Base-by-base conservation (phyloP, 1,140 invertebrate species). In the Planococcus citri region DNA sequence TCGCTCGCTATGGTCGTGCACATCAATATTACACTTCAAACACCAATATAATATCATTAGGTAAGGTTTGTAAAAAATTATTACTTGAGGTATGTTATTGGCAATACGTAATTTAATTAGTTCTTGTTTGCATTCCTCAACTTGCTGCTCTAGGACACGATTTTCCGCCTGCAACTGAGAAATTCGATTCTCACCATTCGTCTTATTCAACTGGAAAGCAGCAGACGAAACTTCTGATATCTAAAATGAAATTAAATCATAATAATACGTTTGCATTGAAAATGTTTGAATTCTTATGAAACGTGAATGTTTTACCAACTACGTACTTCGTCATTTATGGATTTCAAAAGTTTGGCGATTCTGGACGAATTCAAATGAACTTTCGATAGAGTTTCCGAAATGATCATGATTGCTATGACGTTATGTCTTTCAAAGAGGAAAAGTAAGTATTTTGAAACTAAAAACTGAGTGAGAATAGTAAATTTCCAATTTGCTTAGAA, bases 71-170 rank as follows among this genome's bases (percentile, higher is more conserved):
- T 33, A 33, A 33, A 3, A 6, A 33, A 33, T 33, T 33, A 6
- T 33, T 27, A 64, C 60, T 27, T 64, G 22, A 24, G 60, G 60
- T 17, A 64, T 17, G 24, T 27, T 17, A 25, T 64, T 64, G 3
- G 22, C 60, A 10, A 27, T 27, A 3, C 60, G 21, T 21, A 64
- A 64, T 25, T 64, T 22, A 3, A 17, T 25, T 17, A 64, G 17
- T 64, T 64, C 60, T 25, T 64, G 60, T 17, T 64, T 64, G 22
- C 24, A 64, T 64, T 64, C 20, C 20, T 64, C 60, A 4, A 64
- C 25, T 64, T 64, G 20, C 10, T 64, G 10, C 24, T 64, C 60
- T 12, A 64, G 22, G 10, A 17, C 12, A 6, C 20, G 20, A 64
- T 64, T 64, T 20, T 64, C 60, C 6, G 3, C 25, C 22, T 64